phyloP scores from a whole-genome alignment of 2,113 vertebrate species.

The Condylura cristata region DNA sequence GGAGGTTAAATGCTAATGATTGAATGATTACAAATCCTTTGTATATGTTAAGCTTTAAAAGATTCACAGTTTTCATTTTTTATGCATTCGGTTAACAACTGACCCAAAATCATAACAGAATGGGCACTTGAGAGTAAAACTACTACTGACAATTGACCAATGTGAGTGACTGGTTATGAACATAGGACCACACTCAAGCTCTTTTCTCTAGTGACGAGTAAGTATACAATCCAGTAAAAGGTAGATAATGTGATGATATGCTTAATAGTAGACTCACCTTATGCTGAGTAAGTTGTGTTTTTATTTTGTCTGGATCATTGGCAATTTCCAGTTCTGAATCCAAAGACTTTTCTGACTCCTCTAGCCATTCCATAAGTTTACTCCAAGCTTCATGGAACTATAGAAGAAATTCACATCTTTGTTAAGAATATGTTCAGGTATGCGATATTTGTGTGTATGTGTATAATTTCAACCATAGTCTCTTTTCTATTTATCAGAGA shows the following conservation, averaged over 20 bases:
- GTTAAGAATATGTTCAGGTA: neutral
- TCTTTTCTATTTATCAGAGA: neutral
- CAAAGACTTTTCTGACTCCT: slow-evolving; percentile 95
- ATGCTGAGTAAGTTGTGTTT: slow-evolving; percentile 94
- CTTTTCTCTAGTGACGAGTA: neutral
- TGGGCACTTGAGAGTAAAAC: neutral
- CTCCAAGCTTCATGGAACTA: slow-evolving; percentile 98
- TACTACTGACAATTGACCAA: neutral
- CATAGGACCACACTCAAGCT: neutral
- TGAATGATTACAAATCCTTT: neutral
- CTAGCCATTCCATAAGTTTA: slow-evolving; percentile 98
- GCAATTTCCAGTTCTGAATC: slow-evolving; percentile 98
- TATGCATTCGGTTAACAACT: neutral
- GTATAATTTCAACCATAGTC: neutral
- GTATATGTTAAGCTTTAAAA: neutral
- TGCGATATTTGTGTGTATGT: neutral
- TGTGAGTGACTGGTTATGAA: neutral
- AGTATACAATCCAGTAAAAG: neutral
- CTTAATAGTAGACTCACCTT: slow-evolving; percentile 89
- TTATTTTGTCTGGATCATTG: slow-evolving; percentile 98
- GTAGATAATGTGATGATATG: neutral
- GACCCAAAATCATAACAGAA: neutral
- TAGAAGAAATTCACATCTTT: slow-evolving; percentile 67
- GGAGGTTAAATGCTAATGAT: neutral
- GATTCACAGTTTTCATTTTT: neutral